Evolutionary conservation across 2,113 vertebrate species (phyloP).

Genomic region (Callipepla californica): DNA sequence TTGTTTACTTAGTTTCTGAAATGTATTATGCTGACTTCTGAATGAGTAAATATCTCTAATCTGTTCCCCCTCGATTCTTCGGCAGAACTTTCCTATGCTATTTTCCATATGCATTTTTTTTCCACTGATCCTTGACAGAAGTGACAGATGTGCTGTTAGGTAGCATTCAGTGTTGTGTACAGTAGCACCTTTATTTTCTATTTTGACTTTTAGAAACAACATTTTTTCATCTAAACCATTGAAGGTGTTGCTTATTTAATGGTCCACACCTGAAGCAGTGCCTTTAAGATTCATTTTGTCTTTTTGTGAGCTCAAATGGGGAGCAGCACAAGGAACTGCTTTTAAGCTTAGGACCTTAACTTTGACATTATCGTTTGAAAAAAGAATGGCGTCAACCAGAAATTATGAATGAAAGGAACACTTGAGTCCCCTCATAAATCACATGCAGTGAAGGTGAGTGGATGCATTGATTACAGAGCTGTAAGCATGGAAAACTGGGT

Average conservation of each 20-base stretch:
- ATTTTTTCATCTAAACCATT: not conserved
- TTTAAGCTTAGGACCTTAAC: not conserved
- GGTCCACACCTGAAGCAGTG: not conserved
- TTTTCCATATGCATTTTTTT: not conserved
- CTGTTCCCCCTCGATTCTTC: not conserved
- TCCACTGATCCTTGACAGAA: not conserved
- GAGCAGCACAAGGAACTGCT: not conserved
- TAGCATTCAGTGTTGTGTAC: not conserved
- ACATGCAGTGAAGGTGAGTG: not conserved
- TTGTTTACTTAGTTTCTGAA: slow-evolving; percentile 38
- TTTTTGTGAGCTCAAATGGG: not conserved
- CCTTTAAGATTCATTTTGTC: not conserved
- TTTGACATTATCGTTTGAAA: slow-evolving; percentile 24
- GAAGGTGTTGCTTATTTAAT: not conserved
- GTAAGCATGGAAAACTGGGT: not conserved
- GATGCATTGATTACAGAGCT: not conserved
- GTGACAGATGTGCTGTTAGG: not conserved
- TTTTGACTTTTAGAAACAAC: not conserved
- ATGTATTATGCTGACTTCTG: not conserved
- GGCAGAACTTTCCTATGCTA: not conserved
- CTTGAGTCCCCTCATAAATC: not conserved
- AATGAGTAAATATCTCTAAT: not conserved
- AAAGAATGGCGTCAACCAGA: not conserved
- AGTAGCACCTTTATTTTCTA: not conserved
- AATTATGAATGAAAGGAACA: not conserved